Evolutionary conservation across 2,113 vertebrate genomes (phyloP), one percentile per base, ranked within the genome.

Genomic region (Rhinichthys klamathensis): DNA sequence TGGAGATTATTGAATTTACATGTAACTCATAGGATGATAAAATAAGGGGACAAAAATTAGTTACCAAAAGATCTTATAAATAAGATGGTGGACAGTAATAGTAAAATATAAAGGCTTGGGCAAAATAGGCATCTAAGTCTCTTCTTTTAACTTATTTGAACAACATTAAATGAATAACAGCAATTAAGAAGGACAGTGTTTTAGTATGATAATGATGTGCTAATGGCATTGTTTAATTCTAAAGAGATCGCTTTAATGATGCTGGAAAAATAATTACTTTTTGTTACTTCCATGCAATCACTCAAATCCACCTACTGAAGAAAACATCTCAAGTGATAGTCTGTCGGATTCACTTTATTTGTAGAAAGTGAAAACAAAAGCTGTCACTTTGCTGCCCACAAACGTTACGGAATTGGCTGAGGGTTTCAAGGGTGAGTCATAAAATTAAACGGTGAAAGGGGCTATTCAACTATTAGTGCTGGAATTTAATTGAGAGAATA

Each of bases 361-460:
- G 41, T 25, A 46, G n/a, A 9, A 80, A 46, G 41, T 18, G 60
- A 65, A 80, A 49, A 80, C 78, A 80, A 65, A 80, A 80, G 38
- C 78, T 80, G 80, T 69, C 80, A 69, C 44, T 67, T 82, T 35
- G 27, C 61, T 41, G 35, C 80, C 44, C 61, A 82, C 80, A 51
- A 82, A 54, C 79, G 35, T 81, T 51, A 51, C 5, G 6, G 41
- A 51, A 49, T 27, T 51, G 27, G 15, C 61, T 69, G 44, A 69
- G 27, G 41, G 78, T 65, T 65, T 80, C 38, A 46, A 80, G 80
- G 80, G 61, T 80, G 78, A 80, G 78, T 82, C 80, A 82, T 67
- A n/a, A 35, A 46, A 69, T 67, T n/a, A 35, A n/a, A 32, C 44
- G 51, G 61, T 69, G 63, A 65, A 69, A 46, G 58, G 35, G 38